Evolutionary conservation across 2,888 invertebrate genomes (phyloP).

Genomic region (Noctua fimbriata): DNA sequence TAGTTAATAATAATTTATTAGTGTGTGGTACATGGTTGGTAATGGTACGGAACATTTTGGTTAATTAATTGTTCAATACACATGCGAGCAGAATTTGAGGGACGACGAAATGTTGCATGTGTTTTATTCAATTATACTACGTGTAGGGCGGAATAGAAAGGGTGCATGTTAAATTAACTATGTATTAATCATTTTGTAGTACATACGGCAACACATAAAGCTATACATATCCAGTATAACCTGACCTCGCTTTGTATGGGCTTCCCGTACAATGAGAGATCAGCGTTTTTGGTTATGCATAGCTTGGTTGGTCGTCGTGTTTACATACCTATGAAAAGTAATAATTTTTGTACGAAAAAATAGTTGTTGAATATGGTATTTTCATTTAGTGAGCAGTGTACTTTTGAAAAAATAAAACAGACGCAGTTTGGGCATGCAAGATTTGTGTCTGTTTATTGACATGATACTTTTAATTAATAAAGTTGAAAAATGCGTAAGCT

Average conservation of each 20-base stretch:
- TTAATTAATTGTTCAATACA: conserved; percentile 74
- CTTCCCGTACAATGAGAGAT: too few species aligned
- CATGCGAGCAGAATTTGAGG: conserved; percentile 36
- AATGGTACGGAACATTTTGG: conserved; percentile 72
- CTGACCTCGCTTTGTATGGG: too few species aligned
- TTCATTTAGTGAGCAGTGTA: too few species aligned
- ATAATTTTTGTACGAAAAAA: too few species aligned
- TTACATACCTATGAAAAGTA: not conserved
- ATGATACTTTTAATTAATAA: too few species aligned
- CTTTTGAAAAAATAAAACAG: too few species aligned
- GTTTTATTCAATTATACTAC: conserved; percentile 25
- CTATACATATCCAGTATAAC: too few species aligned
- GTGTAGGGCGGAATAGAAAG: not conserved
- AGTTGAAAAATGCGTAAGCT: too few species aligned
- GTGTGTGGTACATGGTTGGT: conserved; percentile 58
- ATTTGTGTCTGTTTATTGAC: too few species aligned
- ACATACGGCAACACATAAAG: too few species aligned
- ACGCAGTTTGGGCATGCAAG: too few species aligned
- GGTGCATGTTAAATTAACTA: not conserved
- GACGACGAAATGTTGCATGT: conserved; percentile 2
- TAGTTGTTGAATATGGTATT: too few species aligned
- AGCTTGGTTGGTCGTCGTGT: not conserved
- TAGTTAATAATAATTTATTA: conserved; percentile 67
- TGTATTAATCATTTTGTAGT: not conserved
- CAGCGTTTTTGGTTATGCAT: not conserved